Evolutionary conservation across 2,113 vertebrate species (phyloP).

Genomic region (Myanophis thanlyinensis): DNA sequence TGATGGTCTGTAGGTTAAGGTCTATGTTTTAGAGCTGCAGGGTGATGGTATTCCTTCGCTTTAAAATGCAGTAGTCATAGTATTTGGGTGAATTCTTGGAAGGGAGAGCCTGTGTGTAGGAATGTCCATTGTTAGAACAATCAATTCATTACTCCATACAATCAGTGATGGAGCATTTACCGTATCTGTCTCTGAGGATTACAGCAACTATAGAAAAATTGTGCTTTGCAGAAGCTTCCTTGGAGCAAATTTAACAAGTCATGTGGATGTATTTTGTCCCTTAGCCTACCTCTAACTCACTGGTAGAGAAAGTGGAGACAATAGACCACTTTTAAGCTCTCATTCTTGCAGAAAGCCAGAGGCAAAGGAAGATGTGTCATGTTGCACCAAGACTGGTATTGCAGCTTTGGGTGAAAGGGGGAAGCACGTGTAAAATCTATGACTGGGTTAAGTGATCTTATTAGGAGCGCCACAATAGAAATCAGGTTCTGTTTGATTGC

Average conservation of each 20-base stretch:
- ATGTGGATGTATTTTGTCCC: neutral
- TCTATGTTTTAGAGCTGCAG: neutral
- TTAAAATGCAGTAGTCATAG: neutral
- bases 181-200: neutral
- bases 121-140: neutral
- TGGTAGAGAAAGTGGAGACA: neutral
- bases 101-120: neutral
- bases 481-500: neutral
- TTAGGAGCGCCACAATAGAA: neutral
- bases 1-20: neutral
- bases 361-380: neutral
- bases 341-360: neutral
- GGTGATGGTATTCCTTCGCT: neutral
- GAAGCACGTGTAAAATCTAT: neutral
- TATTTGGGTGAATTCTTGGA: neutral
- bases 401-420: neutral
- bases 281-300: neutral
- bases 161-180: neutral
- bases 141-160: too few relatives aligned
- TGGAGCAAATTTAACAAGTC: neutral
- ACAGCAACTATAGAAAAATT: neutral
- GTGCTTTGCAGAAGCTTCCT: neutral
- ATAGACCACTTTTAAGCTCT: neutral
- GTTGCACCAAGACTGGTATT: neutral
- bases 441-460: neutral